Base-by-base conservation (phyloP, 2,797 vertebrate species). In the Spea hammondii region DNA sequence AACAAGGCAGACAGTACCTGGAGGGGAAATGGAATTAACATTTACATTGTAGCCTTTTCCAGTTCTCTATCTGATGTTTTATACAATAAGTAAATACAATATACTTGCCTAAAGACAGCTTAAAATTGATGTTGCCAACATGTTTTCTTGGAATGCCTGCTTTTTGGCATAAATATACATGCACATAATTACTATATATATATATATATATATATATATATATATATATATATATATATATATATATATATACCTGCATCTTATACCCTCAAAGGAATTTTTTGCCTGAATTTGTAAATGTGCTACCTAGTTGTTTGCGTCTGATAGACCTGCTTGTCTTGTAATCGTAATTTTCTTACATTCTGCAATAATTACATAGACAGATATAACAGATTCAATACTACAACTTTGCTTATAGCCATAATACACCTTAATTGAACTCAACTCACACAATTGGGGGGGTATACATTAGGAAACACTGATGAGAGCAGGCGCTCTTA, bases 11-110 rank as follows among this genome's bases (percentile, higher is more conserved):
- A 55, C 7, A 17, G 44, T 14, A 47, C 71, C 71, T 66, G 73
- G 17, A 68, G 57, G 65, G 14, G 7, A 64, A 62, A 49, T 55
- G 5, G 55, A n/a, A 68, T 62, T 74, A 68, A n/a, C 13, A 79
- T 66, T 74, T 74, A 51, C 68, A 74, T 69, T 59, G 46, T 69
- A 74, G 71, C 50, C 12, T 14, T 53, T 74, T 74, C 32, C 12
- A 13, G 6, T 65, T n/a, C 75, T 13, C 59, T 4, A 13, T 62
- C 13, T 44, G 55, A 17, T 64, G 46, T 57, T 60, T 50, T 54
- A 12, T 48, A 46, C 62, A 75, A 74, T 32, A 67, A 14, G 8
- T 71, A 50, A 70, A 49, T 32, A 65, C 47, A 53, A 51, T 79
- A n/a, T n/a, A 57, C 8, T 49, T 11, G 45, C 49, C 66, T 32